Conservation (phyloP, 2,797 vertebrate genomes). For the Chelonia mydas region DNA sequence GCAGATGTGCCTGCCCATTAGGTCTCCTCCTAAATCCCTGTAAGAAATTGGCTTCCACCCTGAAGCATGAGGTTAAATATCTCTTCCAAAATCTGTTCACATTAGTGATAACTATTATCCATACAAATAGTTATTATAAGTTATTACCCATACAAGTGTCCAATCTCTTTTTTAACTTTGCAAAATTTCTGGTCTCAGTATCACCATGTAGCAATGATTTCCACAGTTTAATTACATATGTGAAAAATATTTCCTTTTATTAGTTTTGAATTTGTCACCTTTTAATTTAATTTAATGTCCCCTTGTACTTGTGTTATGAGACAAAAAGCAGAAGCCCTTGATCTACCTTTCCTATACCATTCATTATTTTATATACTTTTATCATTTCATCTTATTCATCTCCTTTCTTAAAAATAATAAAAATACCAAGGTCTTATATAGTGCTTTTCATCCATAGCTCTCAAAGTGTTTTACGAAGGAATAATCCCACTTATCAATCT, state of each 20-base stretch:
- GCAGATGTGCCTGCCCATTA: background rate
- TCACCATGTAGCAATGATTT: background rate
- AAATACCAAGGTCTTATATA: background rate
- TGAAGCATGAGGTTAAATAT: background rate
- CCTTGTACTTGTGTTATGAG: background rate
- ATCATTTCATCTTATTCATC: background rate
- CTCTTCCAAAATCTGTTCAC: background rate
- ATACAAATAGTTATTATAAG: no score
- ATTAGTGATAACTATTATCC: background rate
- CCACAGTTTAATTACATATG: background rate
- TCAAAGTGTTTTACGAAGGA: background rate
- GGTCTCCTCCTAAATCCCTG: background rate
- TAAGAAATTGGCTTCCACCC: background rate
- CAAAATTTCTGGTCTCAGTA: background rate
- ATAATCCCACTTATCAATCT: background rate
- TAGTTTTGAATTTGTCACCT: background rate
- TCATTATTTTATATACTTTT: accelerated
- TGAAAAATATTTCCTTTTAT: background rate
- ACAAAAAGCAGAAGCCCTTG: background rate
- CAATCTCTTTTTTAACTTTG: background rate
- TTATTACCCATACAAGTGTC: background rate
- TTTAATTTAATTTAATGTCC: background rate
- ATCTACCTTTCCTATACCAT: background rate
- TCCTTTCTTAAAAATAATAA: background rate
- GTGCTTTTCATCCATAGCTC: background rate